phyloP scores from a whole-genome alignment of 2,797 vertebrate species.

The Furcifer pardalis region DNA sequence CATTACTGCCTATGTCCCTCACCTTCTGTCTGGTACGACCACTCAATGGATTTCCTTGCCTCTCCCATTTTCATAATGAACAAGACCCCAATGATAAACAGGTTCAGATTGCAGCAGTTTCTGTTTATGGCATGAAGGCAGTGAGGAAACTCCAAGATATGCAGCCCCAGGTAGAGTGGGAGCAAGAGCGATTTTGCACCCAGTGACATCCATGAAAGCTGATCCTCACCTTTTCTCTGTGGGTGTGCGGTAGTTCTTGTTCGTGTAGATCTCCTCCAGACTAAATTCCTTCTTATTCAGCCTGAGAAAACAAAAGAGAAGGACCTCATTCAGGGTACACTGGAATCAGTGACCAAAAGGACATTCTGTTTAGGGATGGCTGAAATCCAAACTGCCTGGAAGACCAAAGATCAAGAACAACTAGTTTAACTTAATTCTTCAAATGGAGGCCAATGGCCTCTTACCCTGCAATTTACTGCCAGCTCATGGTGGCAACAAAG shows the following conservation, averaged over 20 bases:
- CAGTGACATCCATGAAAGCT: not conserved
- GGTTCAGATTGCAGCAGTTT: not conserved
- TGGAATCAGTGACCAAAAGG: no score
- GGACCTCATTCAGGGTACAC: not conserved
- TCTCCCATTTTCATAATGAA: no score
- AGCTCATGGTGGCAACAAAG: no score
- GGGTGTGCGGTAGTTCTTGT: constrained; percentile 89
- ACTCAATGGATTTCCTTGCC: not conserved
- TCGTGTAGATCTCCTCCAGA: constrained; percentile 93
- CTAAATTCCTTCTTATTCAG: constrained; percentile 92
- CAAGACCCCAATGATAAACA: not conserved
- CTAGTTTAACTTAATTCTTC: not conserved
- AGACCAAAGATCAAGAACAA: not conserved
- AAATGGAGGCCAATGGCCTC: not conserved
- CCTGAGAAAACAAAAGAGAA: constrained; percentile 68
- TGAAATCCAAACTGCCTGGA: not conserved
- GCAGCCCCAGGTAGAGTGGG: not conserved
- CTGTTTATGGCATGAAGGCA: not conserved
- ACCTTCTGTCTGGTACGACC: not conserved
- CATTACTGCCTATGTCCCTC: not conserved
- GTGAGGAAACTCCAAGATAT: not conserved
- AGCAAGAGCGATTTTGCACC: not conserved
- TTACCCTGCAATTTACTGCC: not conserved
- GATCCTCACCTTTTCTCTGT: constrained; percentile 82
- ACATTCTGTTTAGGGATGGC: no score